Conservation (phyloP, 2,797 vertebrate genomes). For the Cyclura pinguis region DNA sequence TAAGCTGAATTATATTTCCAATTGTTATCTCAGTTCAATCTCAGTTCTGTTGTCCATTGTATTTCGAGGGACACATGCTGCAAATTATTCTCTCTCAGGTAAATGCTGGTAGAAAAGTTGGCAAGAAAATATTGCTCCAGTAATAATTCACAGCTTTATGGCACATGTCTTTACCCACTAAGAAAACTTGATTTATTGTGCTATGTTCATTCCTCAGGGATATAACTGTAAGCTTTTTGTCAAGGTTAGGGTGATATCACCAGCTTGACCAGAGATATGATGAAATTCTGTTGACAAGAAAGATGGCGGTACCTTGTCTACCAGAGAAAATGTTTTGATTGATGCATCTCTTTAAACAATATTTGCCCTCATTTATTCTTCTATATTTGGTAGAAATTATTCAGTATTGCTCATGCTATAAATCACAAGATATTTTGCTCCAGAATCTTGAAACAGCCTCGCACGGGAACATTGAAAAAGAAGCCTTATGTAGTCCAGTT, state of each 20-base stretch:
- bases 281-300: conserved; percentile 70
- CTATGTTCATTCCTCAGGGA: conserved; percentile 36
- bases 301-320: conserved; percentile 63
- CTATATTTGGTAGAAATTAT: conserved; percentile 63
- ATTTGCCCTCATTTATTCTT: conserved; percentile 66
- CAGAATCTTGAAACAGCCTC: conserved; percentile 23
- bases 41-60: background rate
- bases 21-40: conserved; percentile 36
- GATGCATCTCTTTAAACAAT: conserved; percentile 69
- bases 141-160: conserved; percentile 47
- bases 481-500: conserved; percentile 28
- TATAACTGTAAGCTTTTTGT: conserved; percentile 48
- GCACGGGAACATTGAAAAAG: conserved; percentile 29
- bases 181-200: conserved; percentile 56
- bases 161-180: conserved; percentile 17
- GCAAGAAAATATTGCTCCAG: background rate
- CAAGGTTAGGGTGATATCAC: conserved; percentile 63
- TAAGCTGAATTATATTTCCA: conserved; percentile 25
- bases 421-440: conserved; percentile 66
- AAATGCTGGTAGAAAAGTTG: conserved; percentile 29
- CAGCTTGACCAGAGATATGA: conserved; percentile 66
- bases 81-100: conserved; percentile 40
- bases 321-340: conserved; percentile 48
- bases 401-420: conserved; percentile 59
- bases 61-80: conserved; percentile 14